A percentile compares a stretch with the other conserved stretches of the same genome.
phyloP scores from a whole-genome alignment of 1,140 invertebrate species.

The Bombus huntii region DNA sequence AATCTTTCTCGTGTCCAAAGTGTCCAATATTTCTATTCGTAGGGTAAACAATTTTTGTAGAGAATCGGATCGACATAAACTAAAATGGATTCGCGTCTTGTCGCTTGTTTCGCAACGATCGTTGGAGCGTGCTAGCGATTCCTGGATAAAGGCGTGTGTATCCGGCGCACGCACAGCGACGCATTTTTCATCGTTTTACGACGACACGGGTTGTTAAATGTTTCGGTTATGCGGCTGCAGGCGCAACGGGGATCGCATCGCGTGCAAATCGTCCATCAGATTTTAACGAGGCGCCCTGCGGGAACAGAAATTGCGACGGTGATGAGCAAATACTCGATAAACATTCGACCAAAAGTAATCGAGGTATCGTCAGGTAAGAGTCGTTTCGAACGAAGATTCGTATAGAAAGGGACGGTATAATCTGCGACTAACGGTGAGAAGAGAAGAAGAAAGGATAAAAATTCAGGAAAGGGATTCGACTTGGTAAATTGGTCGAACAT shows the following conservation, averaged over 20 bases:
- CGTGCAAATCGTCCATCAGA: slow-evolving; percentile 30
- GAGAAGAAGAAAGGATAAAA: background rate
- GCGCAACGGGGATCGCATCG: background rate
- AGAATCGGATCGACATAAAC: background rate
- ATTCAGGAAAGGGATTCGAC: background rate
- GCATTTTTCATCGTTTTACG: slow-evolving; percentile 11
- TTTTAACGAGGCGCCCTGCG: slow-evolving; percentile 30
- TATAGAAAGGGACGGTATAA: background rate
- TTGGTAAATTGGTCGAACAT: slow-evolving; percentile 26
- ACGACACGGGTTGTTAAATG: slow-evolving; percentile 25
- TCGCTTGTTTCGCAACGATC: background rate
- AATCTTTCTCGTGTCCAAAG: too few species aligned
- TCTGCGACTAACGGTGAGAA: background rate
- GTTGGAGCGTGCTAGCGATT: background rate
- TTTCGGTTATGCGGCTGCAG: background rate
- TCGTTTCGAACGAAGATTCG: background rate
- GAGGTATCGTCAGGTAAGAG: background rate
- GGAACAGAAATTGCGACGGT: slow-evolving; percentile 5
- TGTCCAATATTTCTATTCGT: too few species aligned
- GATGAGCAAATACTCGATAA: slow-evolving; percentile 4
- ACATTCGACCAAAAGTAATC: background rate
- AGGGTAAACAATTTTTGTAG: background rate
- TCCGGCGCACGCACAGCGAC: background rate
- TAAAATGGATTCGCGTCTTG: background rate
- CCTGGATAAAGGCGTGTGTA: background rate